Conservation (phyloP, 2,888 invertebrate genomes). For the Lysandra coridon region DNA sequence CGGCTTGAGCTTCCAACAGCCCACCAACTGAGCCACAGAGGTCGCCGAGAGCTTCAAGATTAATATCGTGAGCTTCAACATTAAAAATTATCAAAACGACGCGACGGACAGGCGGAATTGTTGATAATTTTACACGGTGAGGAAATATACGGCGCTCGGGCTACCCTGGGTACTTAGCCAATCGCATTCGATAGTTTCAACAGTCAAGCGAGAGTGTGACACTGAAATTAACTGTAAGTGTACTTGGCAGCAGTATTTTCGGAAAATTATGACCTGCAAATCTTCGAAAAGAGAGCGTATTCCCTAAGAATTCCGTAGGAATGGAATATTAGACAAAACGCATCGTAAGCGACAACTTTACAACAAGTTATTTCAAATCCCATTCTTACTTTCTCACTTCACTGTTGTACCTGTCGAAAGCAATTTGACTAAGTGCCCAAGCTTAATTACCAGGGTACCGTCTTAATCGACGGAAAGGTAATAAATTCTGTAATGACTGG, state of each 20-base stretch:
- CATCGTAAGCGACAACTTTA: not conserved
- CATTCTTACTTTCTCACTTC: not conserved
- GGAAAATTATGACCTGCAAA: no score
- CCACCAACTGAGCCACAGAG: no score
- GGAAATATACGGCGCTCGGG: constrained; percentile 11
- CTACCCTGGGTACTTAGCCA: not conserved
- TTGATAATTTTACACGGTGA: constrained; percentile 21
- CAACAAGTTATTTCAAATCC: no score
- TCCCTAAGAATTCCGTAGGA: no score
- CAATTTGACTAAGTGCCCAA: constrained; percentile 10
- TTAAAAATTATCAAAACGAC: constrained; percentile 18
- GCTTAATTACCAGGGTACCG: constrained; percentile 17
- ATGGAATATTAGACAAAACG: not conserved
- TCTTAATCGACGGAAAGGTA: constrained; percentile 27
- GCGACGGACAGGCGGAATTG: constrained; percentile 8
- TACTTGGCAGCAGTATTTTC: no score
- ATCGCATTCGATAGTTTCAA: not conserved
- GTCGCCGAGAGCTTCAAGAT: no score
- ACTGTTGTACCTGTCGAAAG: not conserved
- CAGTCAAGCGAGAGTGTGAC: not conserved
- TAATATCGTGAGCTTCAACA: not conserved
- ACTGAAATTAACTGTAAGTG: no score
- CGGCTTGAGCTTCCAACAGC: no score
- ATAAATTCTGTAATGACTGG: constrained; percentile 25
- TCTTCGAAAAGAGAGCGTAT: no score